phyloP scores from a whole-genome alignment of 1,140 invertebrate genomes.

The Agrypnia vestita region DNA sequence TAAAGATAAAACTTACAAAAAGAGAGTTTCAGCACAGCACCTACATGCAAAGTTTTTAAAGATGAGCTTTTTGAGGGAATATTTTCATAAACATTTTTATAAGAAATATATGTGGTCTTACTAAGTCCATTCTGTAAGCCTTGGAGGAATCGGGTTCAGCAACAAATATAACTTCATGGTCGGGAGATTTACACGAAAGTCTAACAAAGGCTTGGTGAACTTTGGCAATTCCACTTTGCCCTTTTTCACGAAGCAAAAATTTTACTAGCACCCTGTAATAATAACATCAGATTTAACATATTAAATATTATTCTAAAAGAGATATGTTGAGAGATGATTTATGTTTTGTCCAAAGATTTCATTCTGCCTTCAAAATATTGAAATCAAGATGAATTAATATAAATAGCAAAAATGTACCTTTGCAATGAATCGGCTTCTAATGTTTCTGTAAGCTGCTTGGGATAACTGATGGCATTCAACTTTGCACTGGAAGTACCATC shows the following conservation, averaged over 20 bases:
- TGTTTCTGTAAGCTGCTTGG: constrained; percentile 79
- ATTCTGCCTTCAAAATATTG: not conserved
- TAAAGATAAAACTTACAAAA: too few relatives aligned
- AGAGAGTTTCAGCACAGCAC: too few relatives aligned
- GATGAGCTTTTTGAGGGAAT: too few relatives aligned
- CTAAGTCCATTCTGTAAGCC: constrained; percentile 94
- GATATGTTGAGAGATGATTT: constrained; percentile 4
- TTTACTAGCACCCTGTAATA: constrained; percentile 81
- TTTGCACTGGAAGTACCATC: constrained; percentile 89
- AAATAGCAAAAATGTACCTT: constrained; percentile 72
- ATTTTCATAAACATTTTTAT: not conserved
- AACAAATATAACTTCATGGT: constrained; percentile 93
- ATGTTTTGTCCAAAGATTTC: not conserved
- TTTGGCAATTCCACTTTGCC: constrained; percentile 78
- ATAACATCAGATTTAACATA: not conserved
- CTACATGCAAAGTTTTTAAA: too few relatives aligned
- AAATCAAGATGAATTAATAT: not conserved
- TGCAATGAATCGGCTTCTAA: constrained; percentile 92
- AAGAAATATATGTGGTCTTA: constrained; percentile 67
- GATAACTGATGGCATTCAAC: constrained; percentile 82
- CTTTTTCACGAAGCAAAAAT: constrained; percentile 85
- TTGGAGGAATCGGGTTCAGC: constrained; percentile 89
- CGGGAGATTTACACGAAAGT: constrained; percentile 77
- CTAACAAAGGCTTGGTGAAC: constrained; percentile 96
- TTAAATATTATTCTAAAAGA: not conserved